Base-by-base conservation (phyloP, 2,888 invertebrate species). In the Oconnorella tubifera region DNA sequence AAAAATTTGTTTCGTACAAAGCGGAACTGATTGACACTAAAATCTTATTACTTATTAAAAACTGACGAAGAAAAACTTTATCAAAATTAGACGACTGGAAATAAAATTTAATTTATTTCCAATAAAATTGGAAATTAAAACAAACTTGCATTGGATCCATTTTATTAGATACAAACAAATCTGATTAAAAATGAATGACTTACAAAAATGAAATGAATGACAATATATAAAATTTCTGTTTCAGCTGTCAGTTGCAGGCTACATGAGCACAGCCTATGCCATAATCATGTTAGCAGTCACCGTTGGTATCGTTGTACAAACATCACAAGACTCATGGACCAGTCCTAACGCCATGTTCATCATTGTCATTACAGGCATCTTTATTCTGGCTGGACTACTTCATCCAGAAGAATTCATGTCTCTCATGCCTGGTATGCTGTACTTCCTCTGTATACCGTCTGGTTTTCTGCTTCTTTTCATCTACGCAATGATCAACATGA, bases 241-340 rank as follows among this genome's bases (percentile, higher is more conserved):
- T 10, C 27, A 58, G 59, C 72, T 79, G 3, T 65, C 75, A 25
- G 64, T 76, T 1, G 78, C 77, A 2, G 75, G 76, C 33, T 61
- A 77, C n/a, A 69, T 78, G 53, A 78, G 69, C 68, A 95, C 96
- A 19, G 88, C 89, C n/a, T 97, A 97, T 82, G 73, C 77, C 0
- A 78, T 79, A 61, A 71, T 78, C 50, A 78, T 78, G 79, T 75
- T 79, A 74, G 74, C 77, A 6, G 79, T 79, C 10, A 69, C 78
- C 1, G 78, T 78, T 19, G 97, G 97, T 87, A 96, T 95, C 1
- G 93, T 96, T 1, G 86, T 97, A 33, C 68, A 68, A 96, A 98
- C 67, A 2, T 56, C 64, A 0, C 62, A 73, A 33, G 72, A 75
- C 59, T 73, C 74, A 28, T 72, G 75, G 53, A 75, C 75, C 50